Evolutionary conservation across 92 coral and sea anemone species (phyloP).

Genomic region (Diadumene lineata): DNA sequence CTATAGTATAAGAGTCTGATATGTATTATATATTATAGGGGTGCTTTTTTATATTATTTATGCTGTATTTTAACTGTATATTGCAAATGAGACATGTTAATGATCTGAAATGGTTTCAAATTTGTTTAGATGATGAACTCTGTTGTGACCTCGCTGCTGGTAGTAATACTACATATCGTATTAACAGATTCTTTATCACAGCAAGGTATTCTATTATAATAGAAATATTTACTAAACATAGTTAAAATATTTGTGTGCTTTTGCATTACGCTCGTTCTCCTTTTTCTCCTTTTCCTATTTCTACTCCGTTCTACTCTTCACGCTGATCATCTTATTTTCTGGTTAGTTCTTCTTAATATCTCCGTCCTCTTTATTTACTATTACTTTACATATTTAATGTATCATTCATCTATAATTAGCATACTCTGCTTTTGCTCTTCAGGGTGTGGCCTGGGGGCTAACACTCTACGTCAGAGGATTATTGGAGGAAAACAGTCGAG

Average conservation of each 20-base stretch:
- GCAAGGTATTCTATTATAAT: neutral
- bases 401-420: neutral
- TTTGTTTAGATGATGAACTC: neutral
- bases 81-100: neutral
- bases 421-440: too few species aligned
- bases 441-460: slow-evolving; percentile 52
- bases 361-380: too few species aligned
- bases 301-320: too few species aligned
- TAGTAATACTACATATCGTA: neutral
- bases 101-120: neutral
- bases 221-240: too few species aligned
- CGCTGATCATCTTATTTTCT: too few species aligned
- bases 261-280: neutral
- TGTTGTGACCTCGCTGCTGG: neutral
- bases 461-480: slow-evolving; percentile 26
- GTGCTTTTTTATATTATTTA: neutral
- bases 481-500: neutral
- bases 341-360: neutral
- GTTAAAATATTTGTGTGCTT: too few species aligned
- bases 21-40: neutral
- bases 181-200: neutral
- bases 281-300: too few species aligned
- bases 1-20: too few species aligned
- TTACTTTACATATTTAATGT: too few species aligned
- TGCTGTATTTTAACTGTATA: neutral